These are phyloP conservation scores for Myotis davidii DNA, from an alignment of 2,113 vertebrate species.

Conservation along the genomic window DNA sequence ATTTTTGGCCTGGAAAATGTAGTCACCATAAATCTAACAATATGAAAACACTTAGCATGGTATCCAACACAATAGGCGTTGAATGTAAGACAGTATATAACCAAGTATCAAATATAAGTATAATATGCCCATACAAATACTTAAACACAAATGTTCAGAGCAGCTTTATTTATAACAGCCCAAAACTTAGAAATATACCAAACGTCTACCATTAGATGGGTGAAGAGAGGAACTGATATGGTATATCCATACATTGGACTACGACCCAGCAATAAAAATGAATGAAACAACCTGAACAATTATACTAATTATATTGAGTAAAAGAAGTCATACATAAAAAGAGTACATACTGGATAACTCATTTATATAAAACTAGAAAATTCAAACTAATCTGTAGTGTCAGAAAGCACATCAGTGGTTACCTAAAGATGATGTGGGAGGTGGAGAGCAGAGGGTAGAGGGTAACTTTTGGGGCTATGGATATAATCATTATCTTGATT, in stretches of 20 bases:
- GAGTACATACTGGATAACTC: not conserved
- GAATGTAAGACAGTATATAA: not conserved
- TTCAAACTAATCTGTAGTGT: not conserved
- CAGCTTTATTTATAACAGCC: not conserved
- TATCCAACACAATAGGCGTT: not conserved
- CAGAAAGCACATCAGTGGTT: not conserved
- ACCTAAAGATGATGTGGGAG: not conserved
- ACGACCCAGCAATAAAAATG: not conserved
- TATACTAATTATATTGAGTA: not conserved
- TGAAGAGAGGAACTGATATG: not conserved
- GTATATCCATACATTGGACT: not conserved
- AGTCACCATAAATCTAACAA: constrained; percentile 44
- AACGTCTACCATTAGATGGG: not conserved
- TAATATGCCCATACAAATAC: not conserved
- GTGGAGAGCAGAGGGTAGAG: not conserved
- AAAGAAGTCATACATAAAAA: not conserved
- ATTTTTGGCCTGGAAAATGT: constrained; percentile 33
- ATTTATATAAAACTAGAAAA: not conserved
- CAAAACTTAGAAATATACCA: constrained; percentile 10
- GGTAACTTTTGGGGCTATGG: not conserved
- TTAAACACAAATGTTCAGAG: not conserved
- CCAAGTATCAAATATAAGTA: constrained; percentile 4
- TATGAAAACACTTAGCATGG: not conserved
- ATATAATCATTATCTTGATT: not conserved
- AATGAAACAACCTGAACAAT: not conserved